Percentiles rank a stretch among this genome's conserved stretches.
Evolutionary conservation across 2,888 invertebrate genomes (phyloP).

Genomic region (Dasysyrphus tricinctus): DNA sequence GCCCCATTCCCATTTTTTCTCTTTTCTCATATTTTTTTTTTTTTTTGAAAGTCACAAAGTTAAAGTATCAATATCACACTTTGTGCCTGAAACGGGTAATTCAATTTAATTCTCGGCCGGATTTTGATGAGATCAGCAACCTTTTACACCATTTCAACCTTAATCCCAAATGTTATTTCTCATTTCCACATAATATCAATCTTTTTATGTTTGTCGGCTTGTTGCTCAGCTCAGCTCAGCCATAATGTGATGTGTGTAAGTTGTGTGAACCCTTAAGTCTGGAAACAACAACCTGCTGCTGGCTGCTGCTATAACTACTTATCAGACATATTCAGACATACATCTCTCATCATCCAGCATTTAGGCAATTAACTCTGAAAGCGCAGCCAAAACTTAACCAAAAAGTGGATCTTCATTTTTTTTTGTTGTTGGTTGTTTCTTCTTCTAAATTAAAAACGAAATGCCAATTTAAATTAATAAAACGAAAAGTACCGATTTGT

Average conservation of each 20-base stretch:
- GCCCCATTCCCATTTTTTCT: neutral
- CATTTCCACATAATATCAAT: constrained; percentile 65
- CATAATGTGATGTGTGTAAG: neutral
- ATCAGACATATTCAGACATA: constrained; percentile 47
- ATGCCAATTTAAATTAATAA: constrained; percentile 76
- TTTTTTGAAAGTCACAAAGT: neutral
- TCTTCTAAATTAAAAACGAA: constrained; percentile 68
- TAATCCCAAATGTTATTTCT: constrained; percentile 64
- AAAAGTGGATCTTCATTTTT: constrained; percentile 24
- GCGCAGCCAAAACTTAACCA: constrained; percentile 39
- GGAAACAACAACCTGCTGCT: constrained; percentile 32
- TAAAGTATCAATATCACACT: constrained; percentile 50
- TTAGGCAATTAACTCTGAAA: constrained; percentile 71
- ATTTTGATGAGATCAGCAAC: constrained; percentile 72
- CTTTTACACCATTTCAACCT: constrained; percentile 69
- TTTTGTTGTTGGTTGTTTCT: constrained; percentile 29
- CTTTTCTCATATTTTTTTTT: neutral
- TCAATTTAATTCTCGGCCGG: constrained; percentile 55
- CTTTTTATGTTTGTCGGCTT: constrained; percentile 64
- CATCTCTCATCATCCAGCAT: constrained; percentile 68
- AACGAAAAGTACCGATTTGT: constrained; percentile 67
- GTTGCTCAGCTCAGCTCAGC: neutral
- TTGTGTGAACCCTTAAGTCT: constrained; percentile 16
- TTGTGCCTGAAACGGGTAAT: constrained; percentile 60
- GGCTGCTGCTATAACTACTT: constrained; percentile 10